A percentile compares a stretch with the other conserved stretches of the same genome.
Conservation (phyloP, 1,140 invertebrate species). For the Schlechtendalia chinensis region DNA sequence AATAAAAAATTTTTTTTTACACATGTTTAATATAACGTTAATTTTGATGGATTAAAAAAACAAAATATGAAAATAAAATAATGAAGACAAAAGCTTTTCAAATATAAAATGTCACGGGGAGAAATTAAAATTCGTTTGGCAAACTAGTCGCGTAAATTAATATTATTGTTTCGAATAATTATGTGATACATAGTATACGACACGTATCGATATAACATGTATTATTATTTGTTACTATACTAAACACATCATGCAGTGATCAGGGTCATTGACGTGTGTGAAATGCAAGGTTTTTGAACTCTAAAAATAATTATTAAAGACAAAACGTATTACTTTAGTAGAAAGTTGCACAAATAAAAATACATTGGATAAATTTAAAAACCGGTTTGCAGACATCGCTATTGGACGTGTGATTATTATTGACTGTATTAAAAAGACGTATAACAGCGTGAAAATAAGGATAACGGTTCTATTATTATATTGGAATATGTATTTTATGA, state of each 20-base stretch:
- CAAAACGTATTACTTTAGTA: not conserved
- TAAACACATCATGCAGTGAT: not conserved
- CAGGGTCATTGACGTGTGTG: slow-evolving; percentile 24
- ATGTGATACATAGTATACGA: too few relatives aligned
- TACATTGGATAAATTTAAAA: not conserved
- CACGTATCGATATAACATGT: not conserved
- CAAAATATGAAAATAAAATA: too few relatives aligned
- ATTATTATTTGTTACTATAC: not conserved
- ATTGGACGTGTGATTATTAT: not conserved
- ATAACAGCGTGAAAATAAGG: not conserved
- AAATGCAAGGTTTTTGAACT: slow-evolving; percentile 36
- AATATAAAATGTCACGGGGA: not conserved
- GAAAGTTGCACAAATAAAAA: slow-evolving; percentile 29
- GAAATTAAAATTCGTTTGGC: not conserved
- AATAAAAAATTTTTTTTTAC: too few relatives aligned
- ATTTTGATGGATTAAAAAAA: too few relatives aligned
- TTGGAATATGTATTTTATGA: not conserved
- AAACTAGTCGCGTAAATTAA: not conserved
- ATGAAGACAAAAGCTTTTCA: too few relatives aligned
- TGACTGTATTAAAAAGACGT: not conserved
- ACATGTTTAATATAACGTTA: too few relatives aligned
- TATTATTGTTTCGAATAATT: not conserved
- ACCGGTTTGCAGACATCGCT: slow-evolving; percentile 1
- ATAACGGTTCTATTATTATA: slow-evolving; percentile 5
- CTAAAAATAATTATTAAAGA: slow-evolving; percentile 28